A percentile compares a stretch with the other conserved stretches of the same genome.
phyloP scores from a whole-genome alignment of 1,140 invertebrate genomes.

The Oryctes rhinoceros region DNA sequence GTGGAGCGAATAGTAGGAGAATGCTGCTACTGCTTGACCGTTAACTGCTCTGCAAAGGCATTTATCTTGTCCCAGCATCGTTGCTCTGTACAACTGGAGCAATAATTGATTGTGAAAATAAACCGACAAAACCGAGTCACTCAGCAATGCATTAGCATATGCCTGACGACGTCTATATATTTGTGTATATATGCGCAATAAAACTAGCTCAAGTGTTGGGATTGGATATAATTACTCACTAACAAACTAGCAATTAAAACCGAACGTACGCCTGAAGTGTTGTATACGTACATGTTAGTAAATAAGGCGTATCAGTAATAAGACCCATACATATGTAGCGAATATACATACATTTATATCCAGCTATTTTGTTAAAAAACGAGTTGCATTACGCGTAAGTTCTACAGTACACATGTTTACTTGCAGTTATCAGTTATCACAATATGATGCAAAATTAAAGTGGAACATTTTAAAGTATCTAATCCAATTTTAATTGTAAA shows the following conservation, averaged over 20 bases:
- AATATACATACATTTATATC: no score
- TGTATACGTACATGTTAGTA: not conserved
- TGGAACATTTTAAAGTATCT: no score
- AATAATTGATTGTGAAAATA: constrained; percentile 36
- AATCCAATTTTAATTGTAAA: no score
- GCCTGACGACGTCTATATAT: not conserved
- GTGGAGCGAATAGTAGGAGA: constrained; percentile 29
- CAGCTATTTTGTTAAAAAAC: no score
- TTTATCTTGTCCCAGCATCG: constrained; percentile 23
- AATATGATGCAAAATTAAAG: no score
- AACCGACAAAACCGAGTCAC: constrained; percentile 28
- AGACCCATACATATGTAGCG: no score
- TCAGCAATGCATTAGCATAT: constrained; percentile 29
- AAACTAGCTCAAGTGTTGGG: constrained; percentile 24
- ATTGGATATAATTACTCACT: constrained; percentile 27
- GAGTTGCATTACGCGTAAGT: no score
- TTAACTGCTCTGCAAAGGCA: constrained; percentile 31
- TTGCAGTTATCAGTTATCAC: no score
- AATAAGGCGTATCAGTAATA: not conserved
- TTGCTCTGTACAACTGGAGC: constrained; percentile 16
- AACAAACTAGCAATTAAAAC: constrained; percentile 27
- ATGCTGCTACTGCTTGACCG: constrained; percentile 12
- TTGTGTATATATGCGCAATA: constrained; percentile 25
- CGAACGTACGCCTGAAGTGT: constrained; percentile 5
- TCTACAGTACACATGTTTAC: no score